Base-by-base conservation (phyloP, 2,888 invertebrate genomes). In the Fragum sueziense region DNA sequence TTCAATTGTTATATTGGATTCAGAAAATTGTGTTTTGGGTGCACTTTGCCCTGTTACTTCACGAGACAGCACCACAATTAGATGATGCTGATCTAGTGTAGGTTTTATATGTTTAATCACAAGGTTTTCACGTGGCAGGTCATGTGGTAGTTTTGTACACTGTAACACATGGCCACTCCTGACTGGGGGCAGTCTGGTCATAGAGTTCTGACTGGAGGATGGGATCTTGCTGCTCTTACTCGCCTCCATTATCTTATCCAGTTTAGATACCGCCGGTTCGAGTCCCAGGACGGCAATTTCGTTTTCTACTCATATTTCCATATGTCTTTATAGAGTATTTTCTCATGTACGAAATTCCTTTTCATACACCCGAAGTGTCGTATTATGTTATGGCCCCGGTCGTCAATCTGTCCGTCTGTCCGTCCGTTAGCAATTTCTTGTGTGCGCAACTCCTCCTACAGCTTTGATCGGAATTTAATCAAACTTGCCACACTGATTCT, bases 1-100 rank as follows among this genome's bases (percentile, higher is more conserved):
- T 67, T 74, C 76, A 31, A 70, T 73, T 17, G 68, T 71, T n/a
- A 34, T 29, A 73, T 17, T 31, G 37, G 37, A 65, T 34, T 51
- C 52, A 31, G 31, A 27, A 9, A 41, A 59, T 17, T 34, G 20
- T 20, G 59, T 37, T 31, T 34, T 22, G 17, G n/a, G 27, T 61
- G 61, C 54, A 57, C 37, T 29, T 14, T 52, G 69, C 51, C 67
- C 74, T 68, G 72, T 29, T 33, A 27, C 61, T 37, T 47, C 85
- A 29, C 90, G 89, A n/a, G 90, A 87, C 52, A 89, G 88, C 14
- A 90, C 89, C 3, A 93, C 93, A 62, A 97, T 92, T 73, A 97
- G 90, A 91, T 96, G 95, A 80, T 95, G 94, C 81, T 95, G 95
- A 90, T 96, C 96, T 82, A 95, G 95, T 0, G 96, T 96, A 0